Percentiles rank a stretch among this genome's conserved stretches.
phyloP scores from a whole-genome alignment of 2,797 vertebrate species.

The Labeo calbasu region DNA sequence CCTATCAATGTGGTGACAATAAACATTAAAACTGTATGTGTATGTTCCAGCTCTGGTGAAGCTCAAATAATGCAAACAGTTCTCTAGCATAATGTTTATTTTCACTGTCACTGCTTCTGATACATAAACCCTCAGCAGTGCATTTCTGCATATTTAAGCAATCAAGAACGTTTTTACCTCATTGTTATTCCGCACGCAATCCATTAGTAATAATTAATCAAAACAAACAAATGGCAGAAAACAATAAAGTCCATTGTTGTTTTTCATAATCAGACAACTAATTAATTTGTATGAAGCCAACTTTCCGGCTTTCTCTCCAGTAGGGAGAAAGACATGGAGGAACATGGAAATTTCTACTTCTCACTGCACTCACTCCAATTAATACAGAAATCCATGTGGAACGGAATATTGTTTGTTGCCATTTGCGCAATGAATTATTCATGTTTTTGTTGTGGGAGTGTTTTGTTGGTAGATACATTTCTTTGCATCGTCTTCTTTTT shows the following conservation, averaged over 20 bases:
- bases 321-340: slow-evolving; percentile 62
- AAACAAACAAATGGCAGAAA: slow-evolving; percentile 76
- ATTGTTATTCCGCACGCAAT: slow-evolving; percentile 69
- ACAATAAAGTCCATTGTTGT: slow-evolving; percentile 74
- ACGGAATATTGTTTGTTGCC: slow-evolving; percentile 76
- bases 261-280: slow-evolving; percentile 80
- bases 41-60: not conserved
- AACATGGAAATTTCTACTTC: slow-evolving; percentile 38
- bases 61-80: not conserved
- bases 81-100: not conserved
- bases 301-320: slow-evolving; percentile 72
- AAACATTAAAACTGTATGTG: not conserved
- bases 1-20: not conserved
- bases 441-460: slow-evolving; percentile 73
- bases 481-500: slow-evolving; percentile 64
- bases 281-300: slow-evolving; percentile 79
- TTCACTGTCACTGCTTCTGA: not conserved
- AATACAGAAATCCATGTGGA: slow-evolving; percentile 79
- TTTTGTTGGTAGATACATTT: slow-evolving; percentile 78
- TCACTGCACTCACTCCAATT: slow-evolving; percentile 78
- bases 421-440: slow-evolving; percentile 81
- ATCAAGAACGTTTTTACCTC: slow-evolving; percentile 63
- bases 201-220: slow-evolving; percentile 80
- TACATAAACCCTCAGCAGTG: slow-evolving; percentile 35
- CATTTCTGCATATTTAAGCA: slow-evolving; percentile 65